These are phyloP conservation scores for Hirtodrosophila trivittata DNA, from an alignment of 2,888 invertebrate species.

Conservation along the genomic window DNA sequence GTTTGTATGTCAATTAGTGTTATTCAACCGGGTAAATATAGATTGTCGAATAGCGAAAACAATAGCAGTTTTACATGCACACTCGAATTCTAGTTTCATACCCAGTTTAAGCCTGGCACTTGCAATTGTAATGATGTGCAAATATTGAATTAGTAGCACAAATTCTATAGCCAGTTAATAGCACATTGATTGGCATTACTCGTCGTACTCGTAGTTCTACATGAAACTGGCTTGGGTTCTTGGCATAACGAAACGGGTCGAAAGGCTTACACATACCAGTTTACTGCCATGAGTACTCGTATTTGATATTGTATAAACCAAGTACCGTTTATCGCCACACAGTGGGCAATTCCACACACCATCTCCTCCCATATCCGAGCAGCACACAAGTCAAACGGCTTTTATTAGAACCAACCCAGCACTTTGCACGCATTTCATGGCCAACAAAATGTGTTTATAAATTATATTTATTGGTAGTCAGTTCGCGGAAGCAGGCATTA, in stretches of 20 bases:
- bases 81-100: conserved; percentile 18
- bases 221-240: conserved; percentile 39
- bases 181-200: conserved; percentile 45
- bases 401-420: conserved; percentile 37
- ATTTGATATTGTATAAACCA: conserved; percentile 21
- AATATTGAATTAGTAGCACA: conserved; percentile 54
- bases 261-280: conserved; percentile 47
- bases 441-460: conserved; percentile 52
- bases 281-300: conserved; percentile 31
- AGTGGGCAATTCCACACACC: conserved; percentile 28
- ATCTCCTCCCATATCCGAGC: conserved; percentile 8
- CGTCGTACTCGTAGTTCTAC: conserved; percentile 1
- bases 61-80: conserved; percentile 29
- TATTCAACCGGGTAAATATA: conserved; percentile 60
- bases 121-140: conserved; percentile 66
- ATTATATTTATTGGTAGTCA: conserved; percentile 31
- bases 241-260: conserved; percentile 34
- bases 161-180: conserved; percentile 35
- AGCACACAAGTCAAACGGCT: conserved; percentile 54
- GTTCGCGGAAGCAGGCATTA: conserved; percentile 47
- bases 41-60: conserved; percentile 40
- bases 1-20: conserved; percentile 63
- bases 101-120: conserved; percentile 29
- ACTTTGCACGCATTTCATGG: conserved; percentile 59
- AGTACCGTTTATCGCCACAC: conserved; percentile 45